Evolutionary conservation across 2,113 vertebrate species (phyloP).

Genomic region (Oncorhynchus mykiss): DNA sequence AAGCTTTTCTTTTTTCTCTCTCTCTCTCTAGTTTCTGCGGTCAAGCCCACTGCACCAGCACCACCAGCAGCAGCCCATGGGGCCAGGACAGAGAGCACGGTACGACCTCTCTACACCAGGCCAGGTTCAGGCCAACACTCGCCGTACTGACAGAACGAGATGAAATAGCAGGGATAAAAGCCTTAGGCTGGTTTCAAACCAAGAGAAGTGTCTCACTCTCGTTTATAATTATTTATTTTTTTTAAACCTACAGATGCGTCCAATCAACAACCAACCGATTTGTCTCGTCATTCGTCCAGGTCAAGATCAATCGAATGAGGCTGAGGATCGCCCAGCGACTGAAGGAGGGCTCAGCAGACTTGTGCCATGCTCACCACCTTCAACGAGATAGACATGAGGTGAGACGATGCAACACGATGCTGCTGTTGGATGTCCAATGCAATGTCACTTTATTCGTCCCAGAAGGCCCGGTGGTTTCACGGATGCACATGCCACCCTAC

Average conservation of each 20-base stretch:
- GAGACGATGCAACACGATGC: slow-evolving; percentile 46
- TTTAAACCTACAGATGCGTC: no score
- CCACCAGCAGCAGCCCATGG: slow-evolving; percentile 68
- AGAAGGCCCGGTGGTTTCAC: no score
- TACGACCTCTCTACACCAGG: no score
- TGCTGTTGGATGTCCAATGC: not conserved
- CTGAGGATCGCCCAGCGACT: slow-evolving; percentile 91
- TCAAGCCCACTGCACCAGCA: slow-evolving; percentile 74
- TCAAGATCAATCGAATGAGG: slow-evolving; percentile 96
- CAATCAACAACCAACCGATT: no score
- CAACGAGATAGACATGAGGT: slow-evolving; percentile 98
- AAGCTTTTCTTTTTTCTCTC: not conserved
- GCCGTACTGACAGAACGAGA: not conserved
- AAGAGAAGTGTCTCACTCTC: no score
- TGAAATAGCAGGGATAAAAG: no score
- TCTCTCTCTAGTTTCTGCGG: slow-evolving; percentile 77
- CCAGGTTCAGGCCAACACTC: not conserved
- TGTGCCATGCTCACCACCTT: slow-evolving; percentile 97
- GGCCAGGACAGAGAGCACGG: slow-evolving; percentile 83
- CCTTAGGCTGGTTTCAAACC: no score
- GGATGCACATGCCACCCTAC: not conserved
- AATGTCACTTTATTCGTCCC: no score
- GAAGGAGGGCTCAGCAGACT: slow-evolving; percentile 92
- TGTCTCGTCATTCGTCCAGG: slow-evolving; percentile 66
- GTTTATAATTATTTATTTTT: no score